These are phyloP conservation scores for Suncus etruscus DNA, from an alignment of 2,113 vertebrate species.

Conservation along the genomic window DNA sequence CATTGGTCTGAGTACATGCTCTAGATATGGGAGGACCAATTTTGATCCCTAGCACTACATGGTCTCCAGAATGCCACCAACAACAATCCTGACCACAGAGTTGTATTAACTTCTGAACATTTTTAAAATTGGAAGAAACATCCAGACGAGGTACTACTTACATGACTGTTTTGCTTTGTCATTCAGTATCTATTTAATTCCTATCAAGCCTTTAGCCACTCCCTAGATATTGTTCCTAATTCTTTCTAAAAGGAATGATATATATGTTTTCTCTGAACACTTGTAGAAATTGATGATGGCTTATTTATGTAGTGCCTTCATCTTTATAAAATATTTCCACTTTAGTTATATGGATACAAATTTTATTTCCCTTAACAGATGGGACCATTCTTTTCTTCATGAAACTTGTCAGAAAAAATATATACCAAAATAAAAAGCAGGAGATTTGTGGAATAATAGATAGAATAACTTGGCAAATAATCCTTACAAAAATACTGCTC, in stretches of 20 bases:
- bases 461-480: constrained; percentile 24
- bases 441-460: not conserved
- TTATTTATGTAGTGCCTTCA: not conserved
- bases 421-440: constrained; percentile 25
- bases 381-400: not conserved
- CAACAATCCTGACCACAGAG: too few species aligned
- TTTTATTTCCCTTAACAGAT: not conserved
- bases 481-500: not conserved
- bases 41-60: too few species aligned
- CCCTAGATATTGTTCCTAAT: not conserved
- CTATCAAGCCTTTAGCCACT: not conserved
- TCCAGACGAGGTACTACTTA: not conserved
- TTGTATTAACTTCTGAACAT: too few species aligned
- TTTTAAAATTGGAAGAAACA: not conserved
- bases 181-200: constrained; percentile 31
- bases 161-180: not conserved
- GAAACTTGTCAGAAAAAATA: constrained; percentile 17
- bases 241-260: not conserved
- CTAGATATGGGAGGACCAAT: too few species aligned
- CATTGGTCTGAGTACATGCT: too few species aligned
- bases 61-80: too few species aligned
- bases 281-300: not conserved
- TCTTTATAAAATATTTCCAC: constrained; percentile 1
- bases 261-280: not conserved
- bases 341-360: not conserved